Percentiles rank a stretch among this genome's conserved stretches.
These are phyloP conservation scores for Meles meles DNA, from an alignment of 2,113 vertebrate genomes.

Conservation along the genomic window DNA sequence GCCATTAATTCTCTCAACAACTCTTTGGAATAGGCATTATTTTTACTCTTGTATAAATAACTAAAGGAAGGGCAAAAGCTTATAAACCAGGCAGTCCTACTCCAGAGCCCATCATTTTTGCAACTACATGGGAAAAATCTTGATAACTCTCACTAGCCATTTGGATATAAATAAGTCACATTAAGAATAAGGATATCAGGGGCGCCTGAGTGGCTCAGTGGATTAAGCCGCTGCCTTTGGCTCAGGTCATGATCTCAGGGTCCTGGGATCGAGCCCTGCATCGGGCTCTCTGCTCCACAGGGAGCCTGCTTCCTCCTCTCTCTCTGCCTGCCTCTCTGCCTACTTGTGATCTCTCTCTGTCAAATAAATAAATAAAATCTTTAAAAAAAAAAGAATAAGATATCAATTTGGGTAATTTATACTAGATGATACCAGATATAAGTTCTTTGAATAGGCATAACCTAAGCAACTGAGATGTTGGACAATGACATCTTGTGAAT, in stretches of 20 bases:
- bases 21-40: not conserved
- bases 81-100: not conserved
- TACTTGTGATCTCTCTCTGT: no score
- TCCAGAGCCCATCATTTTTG: not conserved
- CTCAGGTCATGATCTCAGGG: no score
- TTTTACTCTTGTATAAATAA: not conserved
- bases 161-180: not conserved
- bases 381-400: no score
- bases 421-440: not conserved
- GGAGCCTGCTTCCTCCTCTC: no score
- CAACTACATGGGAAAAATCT: not conserved
- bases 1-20: not conserved
- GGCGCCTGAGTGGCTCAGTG: no score
- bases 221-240: no score
- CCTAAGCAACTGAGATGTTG: not conserved
- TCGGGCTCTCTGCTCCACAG: no score
- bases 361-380: no score
- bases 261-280: no score
- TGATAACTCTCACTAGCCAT: not conserved
- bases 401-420: not conserved
- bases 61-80: not conserved
- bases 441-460: not conserved
- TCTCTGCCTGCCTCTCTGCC: no score
- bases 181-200: not conserved
- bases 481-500: not conserved